phyloP scores from a whole-genome alignment of 2,888 invertebrate species.

The Dorcus parallelipipedus region DNA sequence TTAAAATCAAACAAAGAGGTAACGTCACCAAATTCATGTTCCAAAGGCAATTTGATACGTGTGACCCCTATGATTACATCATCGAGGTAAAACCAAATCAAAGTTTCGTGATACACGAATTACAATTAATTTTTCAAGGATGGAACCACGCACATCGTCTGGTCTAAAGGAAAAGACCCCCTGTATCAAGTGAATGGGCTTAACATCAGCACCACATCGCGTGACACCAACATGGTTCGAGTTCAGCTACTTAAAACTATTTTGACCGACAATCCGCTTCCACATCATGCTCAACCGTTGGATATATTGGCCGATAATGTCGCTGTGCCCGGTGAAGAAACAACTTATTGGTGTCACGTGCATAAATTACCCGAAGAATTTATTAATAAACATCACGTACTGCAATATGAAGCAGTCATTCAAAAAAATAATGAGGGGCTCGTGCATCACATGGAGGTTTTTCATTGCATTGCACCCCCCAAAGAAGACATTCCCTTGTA shows the following conservation, averaged over 20 bases:
- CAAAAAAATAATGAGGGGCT: constrained; percentile 76
- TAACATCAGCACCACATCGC: constrained; percentile 54
- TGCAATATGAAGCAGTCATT: constrained; percentile 83
- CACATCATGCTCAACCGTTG: constrained; percentile 48
- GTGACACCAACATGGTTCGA: constrained; percentile 66
- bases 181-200: constrained; percentile 66
- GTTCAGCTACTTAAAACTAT: constrained; percentile 64
- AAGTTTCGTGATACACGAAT: neutral
- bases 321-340: constrained; percentile 77
- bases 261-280: constrained; percentile 32
- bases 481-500: constrained; percentile 70
- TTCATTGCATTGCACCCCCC: constrained; percentile 80
- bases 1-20: constrained; percentile 51
- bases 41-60: constrained; percentile 78
- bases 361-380: constrained; percentile 72
- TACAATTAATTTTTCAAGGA: constrained; percentile 55
- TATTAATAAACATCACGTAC: constrained; percentile 70
- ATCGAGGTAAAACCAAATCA: constrained; percentile 60
- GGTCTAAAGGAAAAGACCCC: constrained; percentile 77
- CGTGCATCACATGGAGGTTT: constrained; percentile 98
- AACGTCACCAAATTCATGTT: constrained; percentile 68
- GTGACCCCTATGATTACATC: constrained; percentile 71
- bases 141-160: constrained; percentile 84
- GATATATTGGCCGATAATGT: constrained; percentile 63
- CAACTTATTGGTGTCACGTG: constrained; percentile 96